Base-by-base conservation (phyloP, 2,888 invertebrate species). In the Cheilosia soror region DNA sequence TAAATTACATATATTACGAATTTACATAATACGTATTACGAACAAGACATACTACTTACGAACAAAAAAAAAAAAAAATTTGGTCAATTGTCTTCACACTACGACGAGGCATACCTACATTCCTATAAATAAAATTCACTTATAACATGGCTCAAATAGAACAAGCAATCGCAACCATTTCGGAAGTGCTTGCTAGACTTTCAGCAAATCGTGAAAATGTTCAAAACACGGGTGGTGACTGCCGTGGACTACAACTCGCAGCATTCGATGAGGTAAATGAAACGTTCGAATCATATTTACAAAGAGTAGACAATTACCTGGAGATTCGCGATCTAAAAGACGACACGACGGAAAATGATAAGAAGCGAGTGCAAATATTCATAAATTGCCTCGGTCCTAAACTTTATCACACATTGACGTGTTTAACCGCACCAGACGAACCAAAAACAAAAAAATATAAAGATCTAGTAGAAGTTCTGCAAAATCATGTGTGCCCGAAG, bases 291-390 rank as follows among this genome's bases (percentile, higher is more conserved):
- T 69, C 62, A 0, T 69, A 78, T 11, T 40, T 78, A 13, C 69
- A 78, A 44, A 11, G 77, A 47, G 29, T 78, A 6, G 55, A 78
- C 33, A 78, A 71, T 37, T 71, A 58, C 37, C 15, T 78, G 5
- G 47, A 78, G n/a, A 49, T 78, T 33, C 33, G 78, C 3, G 25
- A 49, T 11, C 13, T 68, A 2, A 40, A 25, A 25, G 9, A 29
- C 5, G 55, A 40, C 2, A 9, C 25, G 6, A 6, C 44, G 7
- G 60, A 42, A 9, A 44, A 33, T 47, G 60, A 76, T 9, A 68
- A 51, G 13, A 68, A 37, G 11, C 37, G 66, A 6, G 60, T 60
- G 3, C 31, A 68, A 40, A 68, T 68, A 20, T 77, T 77, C 29
- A 15, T 68, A 5, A 77, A 77, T 29, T 77, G 68, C 31, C 49